Conservation (phyloP, 2,888 invertebrate species). For the Holacanthella duospinosa region DNA sequence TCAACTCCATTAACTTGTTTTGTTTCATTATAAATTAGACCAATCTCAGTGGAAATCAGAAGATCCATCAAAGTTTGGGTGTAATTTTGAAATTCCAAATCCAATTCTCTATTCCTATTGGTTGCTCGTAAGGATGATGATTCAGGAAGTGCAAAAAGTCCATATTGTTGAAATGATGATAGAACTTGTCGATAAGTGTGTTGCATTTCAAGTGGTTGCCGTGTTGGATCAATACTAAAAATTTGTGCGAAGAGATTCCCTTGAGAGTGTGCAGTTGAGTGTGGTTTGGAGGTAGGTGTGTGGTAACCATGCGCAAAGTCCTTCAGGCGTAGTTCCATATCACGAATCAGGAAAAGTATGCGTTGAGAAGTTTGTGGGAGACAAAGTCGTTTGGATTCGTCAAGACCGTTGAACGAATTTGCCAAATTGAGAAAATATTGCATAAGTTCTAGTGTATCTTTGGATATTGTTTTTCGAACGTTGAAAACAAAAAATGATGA, state of each 20-base stretch:
- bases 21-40: background rate
- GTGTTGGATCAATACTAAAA: background rate
- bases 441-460: background rate
- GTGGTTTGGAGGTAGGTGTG: background rate
- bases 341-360: background rate
- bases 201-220: background rate
- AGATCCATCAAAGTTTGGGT: background rate
- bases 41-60: background rate
- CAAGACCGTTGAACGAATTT: background rate
- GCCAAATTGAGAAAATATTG: background rate
- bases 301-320: slow-evolving; percentile 4
- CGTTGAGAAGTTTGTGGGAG: background rate
- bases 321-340: background rate
- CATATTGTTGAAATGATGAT: background rate
- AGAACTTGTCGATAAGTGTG: background rate
- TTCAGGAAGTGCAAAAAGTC: background rate
- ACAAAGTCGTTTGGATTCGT: background rate
- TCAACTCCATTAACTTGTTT: background rate
- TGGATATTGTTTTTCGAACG: background rate
- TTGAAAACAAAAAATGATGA: background rate
- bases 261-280: background rate
- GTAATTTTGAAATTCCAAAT: background rate
- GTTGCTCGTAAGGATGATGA: background rate
- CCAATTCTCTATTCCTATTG: background rate
- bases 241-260: background rate